Evolutionary conservation across 2,888 invertebrate species (phyloP), one percentile per base, ranked within the genome.

Genomic region (Drosophila formosana): DNA sequence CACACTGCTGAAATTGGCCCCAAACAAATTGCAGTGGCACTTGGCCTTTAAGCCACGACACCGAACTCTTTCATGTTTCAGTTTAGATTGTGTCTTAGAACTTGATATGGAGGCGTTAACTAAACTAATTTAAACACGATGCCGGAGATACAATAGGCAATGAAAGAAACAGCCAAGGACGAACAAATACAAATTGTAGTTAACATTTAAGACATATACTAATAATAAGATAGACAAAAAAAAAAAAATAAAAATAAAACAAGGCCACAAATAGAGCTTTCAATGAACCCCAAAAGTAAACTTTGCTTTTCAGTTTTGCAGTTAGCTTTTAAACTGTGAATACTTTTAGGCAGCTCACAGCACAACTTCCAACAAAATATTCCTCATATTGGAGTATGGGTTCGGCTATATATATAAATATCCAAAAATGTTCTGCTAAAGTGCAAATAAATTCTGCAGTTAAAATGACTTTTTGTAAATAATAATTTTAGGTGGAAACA

Each of bases 1-100:
- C 25, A 11, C 28, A 49, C 64, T 49, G 66, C 62, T 13, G 45
- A 34, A 50, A 11, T 30, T 47, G 62, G 6, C 50, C 43, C n/a
- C 26, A 52, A 50, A 66, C 79, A 79, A 80, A 77, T 81, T 81
- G 70, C 82, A 77, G 77, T 81, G 79, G 78, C 82, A 72, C 70
- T 75, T 82, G 79, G 55, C 75, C 75, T 79, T 76, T 79, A 72
- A 64, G 72, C 30, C 49, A 46, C 60, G 47, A 74, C 56, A 52
- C 47, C 25, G 13, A 65, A 51, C 47, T 63, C 55, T 23, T 46
- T 45, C 50, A 50, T 58, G 52, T 18, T 58, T 50, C 53, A 25
- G 30, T 26, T 41, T n/a, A 45, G 25, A 63, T 63, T 66, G 18
- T 26, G 18, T 69, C 45, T 56, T 47, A 52, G 43, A 13, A 55